Conservation (phyloP, 2,888 invertebrate species). For the Tiliacea citrago region DNA sequence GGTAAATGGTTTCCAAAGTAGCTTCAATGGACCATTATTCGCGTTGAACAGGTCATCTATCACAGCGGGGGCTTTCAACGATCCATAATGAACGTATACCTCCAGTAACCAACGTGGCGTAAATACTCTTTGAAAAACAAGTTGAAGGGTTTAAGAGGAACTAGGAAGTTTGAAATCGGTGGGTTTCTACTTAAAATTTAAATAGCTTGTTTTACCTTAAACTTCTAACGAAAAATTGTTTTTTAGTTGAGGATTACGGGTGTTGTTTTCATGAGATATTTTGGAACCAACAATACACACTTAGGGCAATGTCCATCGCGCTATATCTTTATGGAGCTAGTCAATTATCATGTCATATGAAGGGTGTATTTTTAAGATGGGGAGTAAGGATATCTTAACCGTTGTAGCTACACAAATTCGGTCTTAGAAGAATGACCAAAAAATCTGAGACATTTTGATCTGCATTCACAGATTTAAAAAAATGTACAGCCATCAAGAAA, state of each 20-base stretch:
- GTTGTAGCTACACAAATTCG: too few species aligned
- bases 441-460: too few species aligned
- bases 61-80: constrained; percentile 79
- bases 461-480: too few species aligned
- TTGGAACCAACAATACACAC: too few species aligned
- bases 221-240: constrained; percentile 10
- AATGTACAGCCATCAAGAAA: too few species aligned
- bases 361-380: too few species aligned
- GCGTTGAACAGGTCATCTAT: constrained; percentile 83
- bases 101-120: constrained; percentile 61
- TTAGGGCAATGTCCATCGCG: too few species aligned
- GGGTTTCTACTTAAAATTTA: constrained; percentile 36
- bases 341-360: too few species aligned
- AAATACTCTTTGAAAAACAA: constrained; percentile 61
- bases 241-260: constrained; percentile 11
- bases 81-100: constrained; percentile 79
- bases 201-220: constrained; percentile 29
- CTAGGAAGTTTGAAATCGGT: constrained; percentile 29
- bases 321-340: too few species aligned
- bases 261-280: not conserved
- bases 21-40: constrained; percentile 83
- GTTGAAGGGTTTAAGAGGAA: constrained; percentile 27
- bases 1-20: constrained; percentile 71
- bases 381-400: too few species aligned
- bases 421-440: too few species aligned